Base-by-base conservation (phyloP, 2,113 vertebrate genomes). In the Vulpes ferrilata region DNA sequence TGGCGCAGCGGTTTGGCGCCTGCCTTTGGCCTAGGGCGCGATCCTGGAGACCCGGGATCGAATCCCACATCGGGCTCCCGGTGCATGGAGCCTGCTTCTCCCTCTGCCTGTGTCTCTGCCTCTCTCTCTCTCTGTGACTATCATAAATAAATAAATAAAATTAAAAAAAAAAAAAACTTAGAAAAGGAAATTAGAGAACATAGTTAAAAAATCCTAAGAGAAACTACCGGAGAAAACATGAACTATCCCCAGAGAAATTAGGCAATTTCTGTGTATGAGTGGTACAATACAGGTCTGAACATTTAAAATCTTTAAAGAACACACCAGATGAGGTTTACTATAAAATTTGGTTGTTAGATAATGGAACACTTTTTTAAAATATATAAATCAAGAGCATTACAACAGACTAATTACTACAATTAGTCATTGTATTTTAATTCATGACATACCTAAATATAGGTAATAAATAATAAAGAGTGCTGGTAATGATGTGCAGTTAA, bases 371-470 rank as follows among this genome's bases (percentile, higher is more conserved):
- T 76, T 67, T 67, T 65, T 55, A 10, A 43, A 43, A 43, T 43
- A 43, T 43, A 71, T 30, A 90, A 15, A 62, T 55, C 12, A 30
- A 55, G 55, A 81, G 19, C n/a, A 15, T 53, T 87, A 13, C 27
- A 83, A 51, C 8, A 59, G 79, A 64, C 64, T 89, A 60, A 65
- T 79, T 76, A 67, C 30, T 55, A 12, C 19, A 67, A 5, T 86
- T 59, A 88, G n/a, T 76, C 71, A 51, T 51, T 82, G 23, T 91
- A 32, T 38, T 74, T 93, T 64, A 90, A 85, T 95, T 94, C 30
- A 76, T 59, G 23, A 74, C 67, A 32, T n/a, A 74, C 3, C n/a
- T 85, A 64, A 91, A 59, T 51, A 38, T 62, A 53, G 55, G 30
- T 53, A 84, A 82, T 76, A 60, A 76, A 82, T 76, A 60, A 69